phyloP scores from a whole-genome alignment of 1,140 invertebrate genomes.

The Gryllus bimaculatus region DNA sequence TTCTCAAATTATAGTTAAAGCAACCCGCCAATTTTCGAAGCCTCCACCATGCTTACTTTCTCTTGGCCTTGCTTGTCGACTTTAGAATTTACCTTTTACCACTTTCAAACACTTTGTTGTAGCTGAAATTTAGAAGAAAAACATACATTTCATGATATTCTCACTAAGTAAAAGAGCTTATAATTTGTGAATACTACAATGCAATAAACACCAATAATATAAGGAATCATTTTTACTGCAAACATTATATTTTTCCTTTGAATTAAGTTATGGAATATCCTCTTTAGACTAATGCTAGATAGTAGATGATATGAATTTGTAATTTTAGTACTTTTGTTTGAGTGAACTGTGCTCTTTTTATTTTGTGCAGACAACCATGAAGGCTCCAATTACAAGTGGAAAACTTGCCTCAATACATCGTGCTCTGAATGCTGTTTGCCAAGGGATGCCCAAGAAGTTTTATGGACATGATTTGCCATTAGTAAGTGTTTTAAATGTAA shows the following conservation, averaged over 20 bases:
- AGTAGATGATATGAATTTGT: not conserved
- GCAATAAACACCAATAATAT: too few relatives aligned
- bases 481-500: slow-evolving; percentile 33
- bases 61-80: too few relatives aligned
- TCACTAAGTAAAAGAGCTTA: too few relatives aligned
- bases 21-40: too few relatives aligned
- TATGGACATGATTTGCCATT: slow-evolving; percentile 70
- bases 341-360: not conserved
- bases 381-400: slow-evolving; percentile 58
- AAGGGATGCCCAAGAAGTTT: slow-evolving; percentile 71
- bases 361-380: slow-evolving; percentile 49
- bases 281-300: not conserved
- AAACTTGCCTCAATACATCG: slow-evolving; percentile 62
- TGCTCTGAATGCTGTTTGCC: slow-evolving; percentile 63
- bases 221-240: too few relatives aligned
- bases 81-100: too few relatives aligned
- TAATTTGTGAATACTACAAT: too few relatives aligned
- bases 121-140: too few relatives aligned
- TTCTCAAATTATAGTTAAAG: too few relatives aligned
- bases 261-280: not conserved
- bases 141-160: too few relatives aligned
- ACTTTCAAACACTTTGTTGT: too few relatives aligned
- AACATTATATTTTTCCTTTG: not conserved
- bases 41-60: too few relatives aligned
- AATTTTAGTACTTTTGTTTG: not conserved